Evolutionary conservation across 1,140 invertebrate species (phyloP), one percentile per base, ranked within the genome.

Genomic region (Kradibia gibbosae): DNA sequence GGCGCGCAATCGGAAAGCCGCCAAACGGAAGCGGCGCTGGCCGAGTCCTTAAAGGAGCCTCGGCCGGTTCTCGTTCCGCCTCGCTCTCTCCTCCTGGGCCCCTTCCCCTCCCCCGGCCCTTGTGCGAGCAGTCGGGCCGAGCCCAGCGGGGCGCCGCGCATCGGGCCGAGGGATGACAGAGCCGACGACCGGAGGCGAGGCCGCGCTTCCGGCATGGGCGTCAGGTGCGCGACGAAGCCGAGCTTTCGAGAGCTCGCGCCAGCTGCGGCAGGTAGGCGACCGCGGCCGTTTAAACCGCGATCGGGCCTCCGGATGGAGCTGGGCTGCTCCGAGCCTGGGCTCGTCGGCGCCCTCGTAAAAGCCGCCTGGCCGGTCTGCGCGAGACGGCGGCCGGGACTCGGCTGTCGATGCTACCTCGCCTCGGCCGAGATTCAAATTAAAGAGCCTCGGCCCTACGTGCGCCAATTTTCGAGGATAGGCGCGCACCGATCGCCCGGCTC

Each of bases 161-260:
- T 20, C 39, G 31, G 17, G 20, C 3, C 39, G 42, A 45, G 42
- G 22, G 67, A 45, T 45, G 39, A 42, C 36, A 45, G 39, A 45
- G 15, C 22, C 22, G 39, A 71, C 50, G 48, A 65, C 22, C 50
- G 65, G n/a, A 17, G 55, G 28, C 31, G 22, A 36, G 17, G 34
- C 15, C 36, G 15, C 28, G 11, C 39, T 75, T 73, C 34, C 53
- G 70, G 70, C 25, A 39, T 25, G 10, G 22, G 74, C 36, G 57
- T 70, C 62, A 81, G 65, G 48, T 75, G 71, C 42, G 65, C 28
- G 8, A 31, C 57, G 57, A n/a, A n/a, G n/a, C n/a, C n/a, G n/a
- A n/a, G n/a, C 50, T 20, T 4, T 53, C 50, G 50, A 3, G 50
- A 17, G 50, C 20, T 20, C 10, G 22, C 15, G 45, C n/a, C n/a